A percentile compares a stretch with the other conserved stretches of the same genome.
phyloP scores from a whole-genome alignment of 2,797 vertebrate genomes.

The Mormyrops attenuatus region DNA sequence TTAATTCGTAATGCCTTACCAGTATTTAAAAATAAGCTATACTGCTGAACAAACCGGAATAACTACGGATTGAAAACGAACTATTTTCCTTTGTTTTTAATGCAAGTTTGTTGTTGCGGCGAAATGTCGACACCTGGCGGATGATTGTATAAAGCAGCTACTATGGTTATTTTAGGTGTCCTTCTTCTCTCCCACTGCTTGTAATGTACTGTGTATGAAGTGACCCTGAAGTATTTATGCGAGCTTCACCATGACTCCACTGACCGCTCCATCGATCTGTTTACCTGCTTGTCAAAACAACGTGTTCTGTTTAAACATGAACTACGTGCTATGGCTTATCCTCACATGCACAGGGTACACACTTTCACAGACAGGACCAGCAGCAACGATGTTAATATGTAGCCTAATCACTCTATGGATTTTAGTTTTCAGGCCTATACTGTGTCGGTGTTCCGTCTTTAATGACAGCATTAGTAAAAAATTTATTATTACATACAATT shows the following conservation, averaged over 20 bases:
- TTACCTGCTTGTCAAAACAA: constrained; percentile 14
- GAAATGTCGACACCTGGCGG: constrained; percentile 26
- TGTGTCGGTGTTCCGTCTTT: neutral
- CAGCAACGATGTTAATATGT: constrained; percentile 11
- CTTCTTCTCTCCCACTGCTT: neutral
- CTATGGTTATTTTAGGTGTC: neutral
- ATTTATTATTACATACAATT: neutral
- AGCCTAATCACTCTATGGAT: neutral
- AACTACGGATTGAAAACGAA: neutral
- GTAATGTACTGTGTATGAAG: neutral
- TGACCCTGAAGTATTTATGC: constrained; percentile 25
- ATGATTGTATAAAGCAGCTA: neutral
- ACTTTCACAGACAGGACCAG: neutral
- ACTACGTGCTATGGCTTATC: neutral
- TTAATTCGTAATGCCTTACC: neutral
- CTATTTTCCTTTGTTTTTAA: neutral
- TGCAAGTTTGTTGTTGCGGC: neutral
- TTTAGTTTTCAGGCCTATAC: neutral
- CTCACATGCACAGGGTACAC: neutral
- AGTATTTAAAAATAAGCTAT: neutral
- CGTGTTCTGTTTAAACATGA: constrained; percentile 2
- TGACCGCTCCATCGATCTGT: constrained; percentile 22
- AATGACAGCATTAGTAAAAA: neutral
- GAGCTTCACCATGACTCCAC: constrained; percentile 2
- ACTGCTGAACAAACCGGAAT: neutral